phyloP scores from a whole-genome alignment of 1,140 invertebrate species.

The Aphis gossypii region DNA sequence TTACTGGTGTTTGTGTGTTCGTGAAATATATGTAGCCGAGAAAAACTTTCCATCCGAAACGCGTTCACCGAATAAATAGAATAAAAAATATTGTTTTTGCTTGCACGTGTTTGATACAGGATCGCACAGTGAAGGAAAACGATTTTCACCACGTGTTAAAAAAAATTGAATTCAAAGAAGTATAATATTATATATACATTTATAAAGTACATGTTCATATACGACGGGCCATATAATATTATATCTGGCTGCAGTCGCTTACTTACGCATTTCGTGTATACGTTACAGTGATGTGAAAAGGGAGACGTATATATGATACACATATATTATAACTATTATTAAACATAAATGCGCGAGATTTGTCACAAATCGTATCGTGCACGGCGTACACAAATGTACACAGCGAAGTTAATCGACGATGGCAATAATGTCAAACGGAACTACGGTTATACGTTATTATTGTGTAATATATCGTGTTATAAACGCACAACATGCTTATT shows the following conservation, averaged over 20 bases:
- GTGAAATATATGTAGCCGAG: not conserved
- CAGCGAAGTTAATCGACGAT: not conserved
- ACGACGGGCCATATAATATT: not conserved
- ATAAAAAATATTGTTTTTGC: conserved; percentile 6
- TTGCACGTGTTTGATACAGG: not conserved
- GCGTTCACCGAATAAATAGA: not conserved
- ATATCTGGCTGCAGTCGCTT: not conserved
- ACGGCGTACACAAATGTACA: not conserved
- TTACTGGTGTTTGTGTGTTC: not conserved
- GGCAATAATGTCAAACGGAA: not conserved
- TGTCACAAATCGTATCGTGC: not conserved
- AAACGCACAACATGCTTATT: not conserved
- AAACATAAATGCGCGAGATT: not conserved
- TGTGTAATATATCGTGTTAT: not conserved
- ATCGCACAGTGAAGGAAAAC: not conserved
- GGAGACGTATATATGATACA: not conserved
- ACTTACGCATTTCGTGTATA: not conserved
- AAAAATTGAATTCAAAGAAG: not conserved
- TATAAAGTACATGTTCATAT: not conserved
- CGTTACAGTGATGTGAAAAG: not conserved
- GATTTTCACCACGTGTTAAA: not conserved
- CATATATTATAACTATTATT: not conserved
- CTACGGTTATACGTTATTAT: not conserved
- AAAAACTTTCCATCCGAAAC: not conserved
- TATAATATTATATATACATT: not conserved